phyloP scores from a whole-genome alignment of 2,888 invertebrate species.

The Nematopogon swammerdamellus region DNA sequence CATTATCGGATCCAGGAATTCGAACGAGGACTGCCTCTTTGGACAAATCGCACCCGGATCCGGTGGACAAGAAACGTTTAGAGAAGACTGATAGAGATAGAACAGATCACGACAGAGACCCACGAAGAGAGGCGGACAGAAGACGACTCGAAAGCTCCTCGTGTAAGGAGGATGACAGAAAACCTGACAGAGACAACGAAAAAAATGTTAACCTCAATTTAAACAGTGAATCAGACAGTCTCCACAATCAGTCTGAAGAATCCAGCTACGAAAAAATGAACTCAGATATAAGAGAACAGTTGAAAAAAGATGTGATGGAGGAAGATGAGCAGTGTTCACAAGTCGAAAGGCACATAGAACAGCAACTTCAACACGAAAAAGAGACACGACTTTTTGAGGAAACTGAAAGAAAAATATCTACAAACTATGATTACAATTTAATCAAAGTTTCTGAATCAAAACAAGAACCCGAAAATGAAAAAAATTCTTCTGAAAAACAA shows the following conservation, averaged over 20 bases:
- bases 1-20: constrained; percentile 18
- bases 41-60: constrained; percentile 19
- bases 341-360: constrained; percentile 9
- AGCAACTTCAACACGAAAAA: constrained; percentile 12
- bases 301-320: constrained; percentile 10
- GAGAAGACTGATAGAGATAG: constrained; percentile 20
- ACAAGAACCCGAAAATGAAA: constrained; percentile 40
- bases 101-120: constrained; percentile 19
- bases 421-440: constrained; percentile 20
- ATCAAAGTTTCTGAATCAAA: constrained; percentile 23
- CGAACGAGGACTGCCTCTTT: constrained; percentile 57
- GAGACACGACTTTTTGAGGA: constrained; percentile 16
- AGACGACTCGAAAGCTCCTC: constrained; percentile 19
- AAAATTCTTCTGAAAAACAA: constrained; percentile 38
- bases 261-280: constrained; percentile 18
- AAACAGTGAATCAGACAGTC: constrained; percentile 18
- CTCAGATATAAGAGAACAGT: constrained; percentile 15
- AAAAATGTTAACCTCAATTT: constrained; percentile 5
- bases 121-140: constrained; percentile 28
- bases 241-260: constrained; percentile 18
- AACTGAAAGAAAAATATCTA: constrained; percentile 14
- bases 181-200: constrained; percentile 12
- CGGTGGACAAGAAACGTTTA: constrained; percentile 17
- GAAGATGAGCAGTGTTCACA: constrained; percentile 20
- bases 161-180: constrained; percentile 10